Percentiles rank a stretch among this genome's conserved stretches.
Evolutionary conservation across 2,888 invertebrate genomes (phyloP).

Genomic region (Microplitis deprimator): DNA sequence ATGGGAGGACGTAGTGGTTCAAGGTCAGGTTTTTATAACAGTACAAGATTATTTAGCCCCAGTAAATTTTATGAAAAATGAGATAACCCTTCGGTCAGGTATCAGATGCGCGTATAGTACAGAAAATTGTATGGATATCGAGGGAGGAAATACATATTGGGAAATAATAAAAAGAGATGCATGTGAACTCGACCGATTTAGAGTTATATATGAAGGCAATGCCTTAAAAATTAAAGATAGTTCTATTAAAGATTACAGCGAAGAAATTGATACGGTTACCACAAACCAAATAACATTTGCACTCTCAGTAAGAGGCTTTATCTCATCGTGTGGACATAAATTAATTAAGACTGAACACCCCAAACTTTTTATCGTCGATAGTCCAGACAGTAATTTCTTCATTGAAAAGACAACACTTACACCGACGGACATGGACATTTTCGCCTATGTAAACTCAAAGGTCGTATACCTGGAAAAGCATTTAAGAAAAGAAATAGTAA

Average conservation of each 20-base stretch:
- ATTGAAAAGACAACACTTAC: background rate
- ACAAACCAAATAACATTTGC: constrained; percentile 43
- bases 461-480: constrained; percentile 51
- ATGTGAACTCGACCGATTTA: constrained; percentile 14
- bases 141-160: constrained; percentile 43
- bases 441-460: constrained; percentile 48
- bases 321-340: constrained; percentile 39
- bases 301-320: constrained; percentile 14
- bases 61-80: constrained; percentile 32
- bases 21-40: constrained; percentile 30
- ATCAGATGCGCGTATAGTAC: constrained; percentile 29
- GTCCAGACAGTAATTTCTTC: constrained; percentile 6
- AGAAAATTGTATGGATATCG: constrained; percentile 35
- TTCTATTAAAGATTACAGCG: background rate
- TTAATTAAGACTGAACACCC: constrained; percentile 45
- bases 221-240: constrained; percentile 26
- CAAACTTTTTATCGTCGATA: constrained; percentile 42
- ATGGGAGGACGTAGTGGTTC: constrained; percentile 29
- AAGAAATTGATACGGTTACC: constrained; percentile 21
- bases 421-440: constrained; percentile 33
- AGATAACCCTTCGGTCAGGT: constrained; percentile 37
- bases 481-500: constrained; percentile 41
- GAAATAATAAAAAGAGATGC: constrained; percentile 1
- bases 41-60: constrained; percentile 22
- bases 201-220: constrained; percentile 23